Evolutionary conservation across 2,113 vertebrate species (phyloP), one percentile per base, ranked within the genome.

Genomic region (Octodon degus): DNA sequence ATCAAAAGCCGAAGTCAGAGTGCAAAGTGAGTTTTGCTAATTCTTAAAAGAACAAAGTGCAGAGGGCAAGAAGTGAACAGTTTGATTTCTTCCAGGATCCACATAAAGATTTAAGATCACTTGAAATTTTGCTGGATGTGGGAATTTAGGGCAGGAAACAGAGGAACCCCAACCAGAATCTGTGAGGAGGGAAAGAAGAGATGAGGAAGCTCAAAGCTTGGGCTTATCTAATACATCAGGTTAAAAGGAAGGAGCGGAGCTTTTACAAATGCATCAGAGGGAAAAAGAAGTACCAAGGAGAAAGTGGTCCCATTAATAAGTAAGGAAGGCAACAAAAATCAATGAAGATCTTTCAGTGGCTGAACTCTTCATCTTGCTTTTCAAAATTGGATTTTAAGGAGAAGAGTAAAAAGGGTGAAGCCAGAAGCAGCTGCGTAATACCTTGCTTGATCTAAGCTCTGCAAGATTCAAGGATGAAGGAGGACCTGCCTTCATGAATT

Each of bases 251-350:
- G 86, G 77, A 91, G 20, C 72, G 85, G 63, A 58, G 90, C 94
- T 96, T 95, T 96, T 94, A 96, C 63, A 92, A 90, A 95, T 58
- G 90, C 88, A 92, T 95, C 96, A 87, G 79, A 90, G 82, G 58
- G 86, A 50, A 68, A 92, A 63, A 86, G 84, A 91, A 96, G 95
- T 94, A 97, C 67, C 96, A 95, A 96, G 81, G 91, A 91, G 95
- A 96, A 97, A 96, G 79, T 90, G 80, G 89, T 96, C 65, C 91
- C 94, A 97, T 97, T 92, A 97, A 97, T 97, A 97, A 97, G 93
- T 97, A 97, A 97, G 93, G 92, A 96, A 90, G 92, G 86, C 76
- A 95, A 89, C 91, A 86, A 70, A 91, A 96, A 97, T 97, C 97
- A 82, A 96, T 97, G 94, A 90, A 94, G 87, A 92, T 96, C 95